phyloP scores from a whole-genome alignment of 2,113 vertebrate genomes.

The Callionymus lyra region DNA sequence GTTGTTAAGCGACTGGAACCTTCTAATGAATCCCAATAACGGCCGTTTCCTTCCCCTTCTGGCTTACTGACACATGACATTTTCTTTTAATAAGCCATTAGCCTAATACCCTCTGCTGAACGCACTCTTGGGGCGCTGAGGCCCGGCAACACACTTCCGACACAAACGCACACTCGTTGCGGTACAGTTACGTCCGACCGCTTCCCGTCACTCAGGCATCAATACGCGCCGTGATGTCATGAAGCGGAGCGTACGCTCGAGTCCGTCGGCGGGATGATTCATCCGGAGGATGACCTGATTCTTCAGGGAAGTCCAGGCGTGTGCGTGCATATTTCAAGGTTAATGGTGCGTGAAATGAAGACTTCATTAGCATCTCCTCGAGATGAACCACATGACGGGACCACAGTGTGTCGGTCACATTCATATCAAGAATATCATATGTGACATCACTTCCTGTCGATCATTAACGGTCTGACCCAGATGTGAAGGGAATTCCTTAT shows the following conservation, averaged over 20 bases:
- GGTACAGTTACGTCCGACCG: slow-evolving; percentile 33
- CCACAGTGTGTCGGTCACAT: slow-evolving; percentile 46
- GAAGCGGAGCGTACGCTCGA: slow-evolving; percentile 22
- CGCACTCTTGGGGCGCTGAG: slow-evolving; percentile 21
- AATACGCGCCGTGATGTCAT: slow-evolving; percentile 34
- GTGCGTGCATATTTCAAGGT: slow-evolving; percentile 15
- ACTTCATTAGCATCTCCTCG: slow-evolving; percentile 41
- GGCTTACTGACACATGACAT: slow-evolving; percentile 36
- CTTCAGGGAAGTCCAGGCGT: slow-evolving; percentile 24
- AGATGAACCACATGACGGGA: slow-evolving; percentile 32
- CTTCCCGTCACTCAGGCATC: slow-evolving; percentile 42
- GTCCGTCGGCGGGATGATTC: slow-evolving; percentile 26
- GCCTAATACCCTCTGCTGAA: slow-evolving; percentile 27
- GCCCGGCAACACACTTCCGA: slow-evolving; percentile 11
- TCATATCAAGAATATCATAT: neutral
- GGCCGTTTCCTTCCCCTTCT: slow-evolving; percentile 1
- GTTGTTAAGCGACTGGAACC: slow-evolving; percentile 20
- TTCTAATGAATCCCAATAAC: slow-evolving; percentile 29
- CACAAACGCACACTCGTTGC: slow-evolving; percentile 6
- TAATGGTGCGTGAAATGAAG: slow-evolving; percentile 50
- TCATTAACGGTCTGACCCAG: too few relatives aligned
- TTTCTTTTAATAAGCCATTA: slow-evolving; percentile 44
- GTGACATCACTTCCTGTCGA: neutral
- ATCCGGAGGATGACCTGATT: slow-evolving; percentile 33
- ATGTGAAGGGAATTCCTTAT: too few relatives aligned